These are phyloP conservation scores for Pica pica DNA, from an alignment of 2,113 vertebrate genomes.

Conservation along the genomic window DNA sequence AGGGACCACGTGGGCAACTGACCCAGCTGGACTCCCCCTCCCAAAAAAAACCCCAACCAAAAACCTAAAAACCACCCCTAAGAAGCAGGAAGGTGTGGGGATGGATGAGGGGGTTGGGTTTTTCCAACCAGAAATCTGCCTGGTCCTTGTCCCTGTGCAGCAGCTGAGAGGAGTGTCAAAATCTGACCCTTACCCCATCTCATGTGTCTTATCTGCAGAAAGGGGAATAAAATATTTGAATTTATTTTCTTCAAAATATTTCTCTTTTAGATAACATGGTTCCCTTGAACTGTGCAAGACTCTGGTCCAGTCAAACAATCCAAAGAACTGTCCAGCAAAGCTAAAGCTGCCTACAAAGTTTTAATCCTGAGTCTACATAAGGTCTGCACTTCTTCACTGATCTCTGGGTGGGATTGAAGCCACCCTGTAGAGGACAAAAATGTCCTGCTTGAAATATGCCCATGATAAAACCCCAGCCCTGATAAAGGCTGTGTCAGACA, in stretches of 20 bases:
- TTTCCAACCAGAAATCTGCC: neutral
- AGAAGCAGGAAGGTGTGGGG: neutral
- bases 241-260: neutral
- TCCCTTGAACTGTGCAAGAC: neutral
- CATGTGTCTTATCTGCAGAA: neutral
- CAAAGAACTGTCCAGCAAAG: neutral
- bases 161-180: neutral
- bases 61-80: neutral
- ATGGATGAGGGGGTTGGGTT: neutral
- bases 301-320: neutral
- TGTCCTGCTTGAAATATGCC: neutral
- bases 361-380: neutral
- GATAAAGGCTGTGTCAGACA: neutral
- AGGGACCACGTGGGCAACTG: neutral
- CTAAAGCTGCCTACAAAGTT: neutral
- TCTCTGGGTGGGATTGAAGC: neutral
- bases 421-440: neutral
- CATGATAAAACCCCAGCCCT: neutral
- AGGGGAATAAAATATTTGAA: neutral
- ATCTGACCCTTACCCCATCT: neutral
- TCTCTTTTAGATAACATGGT: neutral
- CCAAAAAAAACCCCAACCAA: neutral
- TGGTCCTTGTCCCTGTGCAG: neutral
- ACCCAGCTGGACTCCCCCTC: neutral
- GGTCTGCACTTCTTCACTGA: neutral